phyloP scores from a whole-genome alignment of 2,797 vertebrate species.

The Myotis findleyi region DNA sequence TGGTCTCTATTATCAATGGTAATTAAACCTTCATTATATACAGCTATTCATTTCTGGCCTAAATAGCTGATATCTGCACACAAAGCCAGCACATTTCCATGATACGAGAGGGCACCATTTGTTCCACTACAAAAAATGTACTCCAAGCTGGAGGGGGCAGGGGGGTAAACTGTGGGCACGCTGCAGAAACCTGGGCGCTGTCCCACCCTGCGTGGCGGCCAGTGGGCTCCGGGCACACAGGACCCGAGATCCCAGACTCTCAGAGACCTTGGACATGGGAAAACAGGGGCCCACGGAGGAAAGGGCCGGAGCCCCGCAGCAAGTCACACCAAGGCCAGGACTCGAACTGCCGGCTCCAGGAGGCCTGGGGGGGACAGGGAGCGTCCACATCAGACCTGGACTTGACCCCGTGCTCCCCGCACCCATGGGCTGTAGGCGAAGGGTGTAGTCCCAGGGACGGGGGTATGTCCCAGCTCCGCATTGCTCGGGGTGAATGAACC shows the following conservation, averaged over 20 bases:
- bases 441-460: accelerated
- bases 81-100: background rate
- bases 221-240: background rate
- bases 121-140: background rate
- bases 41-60: background rate
- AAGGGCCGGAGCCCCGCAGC: background rate
- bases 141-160: background rate
- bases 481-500: background rate
- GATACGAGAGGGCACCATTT: background rate
- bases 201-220: background rate
- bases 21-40: background rate
- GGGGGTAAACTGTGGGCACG: background rate
- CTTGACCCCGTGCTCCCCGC: background rate
- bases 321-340: background rate
- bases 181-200: background rate
- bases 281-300: background rate
- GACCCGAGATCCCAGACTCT: background rate
- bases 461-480: background rate
- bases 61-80: background rate
- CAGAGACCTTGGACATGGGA: background rate
- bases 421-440: accelerated
- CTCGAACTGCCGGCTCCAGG: background rate
- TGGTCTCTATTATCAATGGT: background rate
- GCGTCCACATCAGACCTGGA: background rate
- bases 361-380: background rate